Evolutionary conservation across 2,888 invertebrate species (phyloP), one percentile per base, ranked within the genome.

Genomic region (Meghimatium bilineatum): DNA sequence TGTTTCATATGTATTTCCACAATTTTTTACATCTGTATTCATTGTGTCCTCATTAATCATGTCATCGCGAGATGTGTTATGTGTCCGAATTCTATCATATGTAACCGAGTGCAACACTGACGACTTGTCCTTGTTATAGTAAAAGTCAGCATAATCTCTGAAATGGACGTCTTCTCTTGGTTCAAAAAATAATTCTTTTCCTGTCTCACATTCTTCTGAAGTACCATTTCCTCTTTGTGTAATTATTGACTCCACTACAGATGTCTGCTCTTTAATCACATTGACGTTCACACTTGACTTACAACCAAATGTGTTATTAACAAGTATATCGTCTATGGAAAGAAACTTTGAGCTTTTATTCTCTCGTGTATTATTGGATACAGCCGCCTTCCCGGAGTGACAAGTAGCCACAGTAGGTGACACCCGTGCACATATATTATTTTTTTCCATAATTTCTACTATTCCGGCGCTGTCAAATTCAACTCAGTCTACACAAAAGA

Each of bases 261-360:
- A 49, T 12, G 14, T n/a, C 10, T 49, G 8, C 20, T 34, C 36
- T 32, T 17, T 56, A 20, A 32, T 34, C 1, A 20, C 12, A 60
- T 56, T 56, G 29, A 76, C 26, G 14, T 60, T 36, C 34, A 34
- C 8, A 56, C 12, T n/a, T 23, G 56, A 34, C 26, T 26, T 76
- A 29, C 14, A 34, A 32, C 60, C 34, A 14, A 8, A 17, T 34
- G n/a, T 66, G 23, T 78, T 52, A 17, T 20, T 44, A 63, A 78
- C 32, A 29, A 78, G 38, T 8, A 78, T 78, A n/a, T 78, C 78
- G 8, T 78, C 63, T 63, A 78, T 78, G 3, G 78, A 78, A 52
- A 78, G 78, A 38, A 78, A 78, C 29, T 66, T 78, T 78, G 44
- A 63, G 36, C 17, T 78, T 44, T 63, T 66, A 44, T 26, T 44